phyloP scores from a whole-genome alignment of 1,140 invertebrate genomes.

The Drosophila repleta region DNA sequence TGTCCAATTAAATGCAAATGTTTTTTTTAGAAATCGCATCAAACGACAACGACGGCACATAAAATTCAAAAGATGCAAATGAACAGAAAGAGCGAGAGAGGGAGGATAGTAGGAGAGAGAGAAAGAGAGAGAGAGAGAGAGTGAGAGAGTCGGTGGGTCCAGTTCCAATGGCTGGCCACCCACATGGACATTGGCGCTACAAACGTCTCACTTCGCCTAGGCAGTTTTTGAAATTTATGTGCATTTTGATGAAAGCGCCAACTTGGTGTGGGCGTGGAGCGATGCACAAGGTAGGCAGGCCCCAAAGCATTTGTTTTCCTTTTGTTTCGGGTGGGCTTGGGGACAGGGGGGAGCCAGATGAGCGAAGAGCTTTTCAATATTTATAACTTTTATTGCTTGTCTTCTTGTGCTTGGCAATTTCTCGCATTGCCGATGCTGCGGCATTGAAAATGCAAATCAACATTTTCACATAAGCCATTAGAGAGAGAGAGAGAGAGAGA shows the following conservation, averaged over 20 bases:
- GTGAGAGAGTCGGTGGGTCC: slow-evolving; percentile 8
- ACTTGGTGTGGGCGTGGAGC: slow-evolving; percentile 61
- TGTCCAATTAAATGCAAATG: slow-evolving; percentile 81
- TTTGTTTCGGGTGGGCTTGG: not conserved
- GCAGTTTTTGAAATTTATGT: slow-evolving; percentile 71
- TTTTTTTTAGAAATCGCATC: slow-evolving; percentile 76
- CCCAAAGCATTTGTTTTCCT: slow-evolving; percentile 26
- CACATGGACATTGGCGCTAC: slow-evolving; percentile 70
- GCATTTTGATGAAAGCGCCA: slow-evolving; percentile 76
- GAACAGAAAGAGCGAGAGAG: not conserved
- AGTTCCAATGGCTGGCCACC: slow-evolving; percentile 64
- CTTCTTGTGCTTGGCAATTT: slow-evolving; percentile 42
- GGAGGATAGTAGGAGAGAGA: no score
- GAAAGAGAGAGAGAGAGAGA: slow-evolving; percentile 27
- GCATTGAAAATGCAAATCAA: slow-evolving; percentile 48
- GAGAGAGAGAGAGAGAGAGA: not conserved
- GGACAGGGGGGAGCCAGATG: not conserved
- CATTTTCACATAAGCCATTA: slow-evolving; percentile 8
- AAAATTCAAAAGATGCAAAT: slow-evolving; percentile 34
- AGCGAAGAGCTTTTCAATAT: slow-evolving; percentile 36
- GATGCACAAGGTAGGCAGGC: slow-evolving; percentile 9
- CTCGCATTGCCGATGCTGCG: slow-evolving; percentile 33
- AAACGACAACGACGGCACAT: slow-evolving; percentile 20
- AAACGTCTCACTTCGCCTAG: slow-evolving; percentile 66
- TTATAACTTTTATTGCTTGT: slow-evolving; percentile 57